Base-by-base conservation (phyloP, 2,113 vertebrate genomes). In the rabbit (Oryctolagus cuniculus) region DNA sequence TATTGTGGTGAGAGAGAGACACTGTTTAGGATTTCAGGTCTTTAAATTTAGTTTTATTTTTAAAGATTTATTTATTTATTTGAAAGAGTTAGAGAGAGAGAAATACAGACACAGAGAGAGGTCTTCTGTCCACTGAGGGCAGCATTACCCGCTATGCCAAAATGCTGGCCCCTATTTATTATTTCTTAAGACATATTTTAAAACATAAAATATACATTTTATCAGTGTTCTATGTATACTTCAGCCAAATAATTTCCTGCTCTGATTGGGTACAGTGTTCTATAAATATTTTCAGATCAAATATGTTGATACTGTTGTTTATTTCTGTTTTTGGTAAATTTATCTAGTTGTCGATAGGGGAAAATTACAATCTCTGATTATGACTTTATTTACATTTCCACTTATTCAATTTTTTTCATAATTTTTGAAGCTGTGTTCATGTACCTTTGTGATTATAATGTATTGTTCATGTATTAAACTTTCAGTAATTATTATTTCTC, bases 381-480 rank as follows among this genome's bases (percentile, higher is more conserved):
- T 72, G 55, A 11, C 27, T 95, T 81, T 73, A 21, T 61, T 74
- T 79, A 31, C 25, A 67, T 84, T 74, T 74, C 53, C 21, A 53
- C 36, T 84, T 87, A 67, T 51, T 64, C n/a, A 85, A 79, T 27
- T 92, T 90, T 10, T 73, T 73, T 95, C 44, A 93, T 80, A 25
- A 93, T 34, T 90, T 83, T 96, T 70, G 70, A 83, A 93, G 15
- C 34, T 79, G 12, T 79, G 38, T 51, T 0, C n/a, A 63, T 5
- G 2, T 22, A 64, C 10, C 61, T 51, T 82, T 90, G 16, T 82
- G 31, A 64, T 75, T 75, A 12, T 64, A 51, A 73, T 44, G 2
- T 67, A 31, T 69, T 88, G 9, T 21, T 91, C 64, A 90, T 38
- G 16, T 49, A 63, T 31, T 89, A 21, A 85, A 17, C 5, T 88